These are phyloP conservation scores for Artibeus lituratus DNA, from an alignment of 2,797 vertebrate species.

Conservation along the genomic window DNA sequence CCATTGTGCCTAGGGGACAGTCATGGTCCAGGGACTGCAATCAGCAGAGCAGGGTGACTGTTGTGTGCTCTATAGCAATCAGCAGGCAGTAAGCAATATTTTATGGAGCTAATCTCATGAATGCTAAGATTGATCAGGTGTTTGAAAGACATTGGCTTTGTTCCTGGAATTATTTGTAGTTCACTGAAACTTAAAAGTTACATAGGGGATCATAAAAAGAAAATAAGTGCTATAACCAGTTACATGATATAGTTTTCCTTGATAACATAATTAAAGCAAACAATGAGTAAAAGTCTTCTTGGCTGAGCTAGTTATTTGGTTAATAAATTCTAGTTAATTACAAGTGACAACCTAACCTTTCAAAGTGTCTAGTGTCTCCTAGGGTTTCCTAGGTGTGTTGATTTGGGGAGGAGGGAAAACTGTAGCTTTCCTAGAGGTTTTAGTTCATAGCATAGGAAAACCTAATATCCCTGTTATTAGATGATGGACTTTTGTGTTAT, in stretches of 20 bases:
- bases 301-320: background rate
- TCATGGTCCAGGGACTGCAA: background rate
- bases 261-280: background rate
- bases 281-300: background rate
- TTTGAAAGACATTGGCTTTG: background rate
- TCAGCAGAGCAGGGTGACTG: background rate
- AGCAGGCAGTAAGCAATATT: background rate
- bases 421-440: background rate
- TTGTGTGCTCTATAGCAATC: background rate
- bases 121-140: background rate
- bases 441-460: background rate
- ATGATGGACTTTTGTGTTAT: background rate
- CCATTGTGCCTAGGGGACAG: background rate
- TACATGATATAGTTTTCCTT: background rate
- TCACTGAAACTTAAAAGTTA: conserved; percentile 22
- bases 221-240: background rate
- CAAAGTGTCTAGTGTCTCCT: background rate
- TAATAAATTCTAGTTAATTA: background rate
- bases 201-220: background rate
- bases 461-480: background rate
- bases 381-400: background rate
- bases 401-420: background rate
- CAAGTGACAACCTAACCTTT: background rate
- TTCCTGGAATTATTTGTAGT: background rate
- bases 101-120: background rate